A percentile compares a stretch with the other conserved stretches of the same genome.
Evolutionary conservation across 2,888 invertebrate species (phyloP).

Genomic region (Galerucella pusilla): DNA sequence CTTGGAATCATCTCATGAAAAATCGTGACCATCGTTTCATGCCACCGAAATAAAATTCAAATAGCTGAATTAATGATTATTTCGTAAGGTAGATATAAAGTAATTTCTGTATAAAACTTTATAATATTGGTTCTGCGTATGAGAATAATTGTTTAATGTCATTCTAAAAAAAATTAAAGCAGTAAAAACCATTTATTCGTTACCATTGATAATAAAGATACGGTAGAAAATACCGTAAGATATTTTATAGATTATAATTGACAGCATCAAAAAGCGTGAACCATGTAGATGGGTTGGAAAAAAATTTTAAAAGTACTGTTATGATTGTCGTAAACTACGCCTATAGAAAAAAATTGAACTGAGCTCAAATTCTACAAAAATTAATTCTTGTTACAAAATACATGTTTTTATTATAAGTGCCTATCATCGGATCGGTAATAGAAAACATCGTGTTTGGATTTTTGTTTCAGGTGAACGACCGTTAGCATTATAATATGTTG

Average conservation of each 20-base stretch:
- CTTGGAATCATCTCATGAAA: too few relatives aligned
- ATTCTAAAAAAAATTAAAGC: neutral
- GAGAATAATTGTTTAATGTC: neutral
- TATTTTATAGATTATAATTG: neutral
- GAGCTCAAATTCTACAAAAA: neutral
- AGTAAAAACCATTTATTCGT: neutral
- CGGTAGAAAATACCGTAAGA: conserved; percentile 6
- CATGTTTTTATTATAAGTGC: neutral
- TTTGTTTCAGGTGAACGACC: conserved; percentile 17
- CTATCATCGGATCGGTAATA: neutral
- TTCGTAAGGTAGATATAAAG: too few relatives aligned
- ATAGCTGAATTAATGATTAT: too few relatives aligned
- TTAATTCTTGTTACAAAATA: conserved; percentile 3
- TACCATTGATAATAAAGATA: neutral
- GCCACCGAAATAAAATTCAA: too few relatives aligned
- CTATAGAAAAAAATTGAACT: neutral
- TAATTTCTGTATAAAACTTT: too few relatives aligned
- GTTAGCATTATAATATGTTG: conserved; percentile 3
- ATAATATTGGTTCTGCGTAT: neutral
- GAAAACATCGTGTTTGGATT: conserved; percentile 2
- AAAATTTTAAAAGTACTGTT: neutral
- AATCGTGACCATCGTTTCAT: too few relatives aligned
- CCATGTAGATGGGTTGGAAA: neutral
- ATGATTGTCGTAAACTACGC: neutral
- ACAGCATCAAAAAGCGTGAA: neutral